These are phyloP conservation scores for Lasioglossum figueresi DNA, from an alignment of 2,888 invertebrate species.

Conservation along the genomic window DNA sequence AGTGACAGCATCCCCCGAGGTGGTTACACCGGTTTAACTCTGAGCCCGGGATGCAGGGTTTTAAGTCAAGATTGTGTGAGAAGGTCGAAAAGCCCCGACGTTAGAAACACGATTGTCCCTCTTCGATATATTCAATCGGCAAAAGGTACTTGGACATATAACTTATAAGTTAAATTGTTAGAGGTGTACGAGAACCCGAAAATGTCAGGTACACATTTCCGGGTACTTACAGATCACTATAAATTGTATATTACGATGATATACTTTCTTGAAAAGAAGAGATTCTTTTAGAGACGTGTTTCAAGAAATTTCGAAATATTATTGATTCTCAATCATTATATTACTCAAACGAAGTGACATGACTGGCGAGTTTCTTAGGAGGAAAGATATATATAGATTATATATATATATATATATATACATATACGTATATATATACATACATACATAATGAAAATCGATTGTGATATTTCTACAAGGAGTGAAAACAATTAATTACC, in stretches of 20 bases:
- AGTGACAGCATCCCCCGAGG: conserved; percentile 75
- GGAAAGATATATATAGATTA: conserved; percentile 30
- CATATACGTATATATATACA: neutral
- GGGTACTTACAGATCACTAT: neutral
- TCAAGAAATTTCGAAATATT: conserved; percentile 48
- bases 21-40: conserved; percentile 56
- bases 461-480: conserved; percentile 65
- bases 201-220: neutral
- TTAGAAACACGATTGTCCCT: conserved; percentile 67
- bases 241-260: conserved; percentile 32
- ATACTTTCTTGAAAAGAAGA: conserved; percentile 39
- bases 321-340: conserved; percentile 47
- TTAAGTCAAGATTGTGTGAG: conserved; percentile 73
- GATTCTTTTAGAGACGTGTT: conserved; percentile 20
- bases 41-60: conserved; percentile 72
- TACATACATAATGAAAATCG: conserved; percentile 36
- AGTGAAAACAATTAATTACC: conserved; percentile 47
- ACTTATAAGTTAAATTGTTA: conserved; percentile 69
- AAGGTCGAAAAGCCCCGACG: conserved; percentile 69
- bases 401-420: conserved; percentile 1
- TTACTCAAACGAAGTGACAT: conserved; percentile 33
- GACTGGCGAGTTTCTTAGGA: conserved; percentile 29
- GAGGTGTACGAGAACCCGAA: neutral
- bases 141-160: conserved; percentile 80
- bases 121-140: conserved; percentile 79